Base-by-base conservation (phyloP, 2,888 invertebrate species). In the Choristoneura rosaceana region DNA sequence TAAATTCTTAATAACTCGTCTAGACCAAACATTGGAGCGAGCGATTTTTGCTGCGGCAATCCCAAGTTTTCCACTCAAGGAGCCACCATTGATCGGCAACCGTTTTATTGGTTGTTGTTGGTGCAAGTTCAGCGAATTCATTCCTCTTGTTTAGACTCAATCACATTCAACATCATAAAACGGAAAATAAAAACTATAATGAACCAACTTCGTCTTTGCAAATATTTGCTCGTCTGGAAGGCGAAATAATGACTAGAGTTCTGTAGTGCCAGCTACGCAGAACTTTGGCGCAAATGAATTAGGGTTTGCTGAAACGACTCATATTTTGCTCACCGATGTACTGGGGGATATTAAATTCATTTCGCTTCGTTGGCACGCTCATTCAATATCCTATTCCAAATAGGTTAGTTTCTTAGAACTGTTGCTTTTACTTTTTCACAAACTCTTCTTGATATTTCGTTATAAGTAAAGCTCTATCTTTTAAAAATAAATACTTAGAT, bases 1-100 rank as follows among this genome's bases (percentile, higher is more conserved):
- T 89, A 88, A 84, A 88, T 90, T 90, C 88, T 89, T 91, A 92
- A 92, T 92, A 91, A 89, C 88, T 83, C 83, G 93, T 93, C 93
- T 93, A 93, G 93, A 93, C 92, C 88, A 85, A 89, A 86, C 82
- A 87, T 89, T 89, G 79, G 78, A 77, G 79, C 80, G 83, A 87
- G 79, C 83, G 80, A 85, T 89, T 90, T 87, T 82, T 87, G 88
- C 85, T 86, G 86, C 78, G 79, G 82, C 87, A 87, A 87, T 86
- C 82, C 81, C 80, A 90, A 92, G 88, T 89, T 91, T 88, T 85
- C 87, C 84, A 87, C 87, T 90, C 82, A 84, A 82, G 78, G 78
- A 84, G 77, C 84, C 83, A 83, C 81, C 84, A 87, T 87, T 85
- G 89, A 88, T 88, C 84, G 83, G 81, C 75, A 79, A 83, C 82